Evolutionary conservation across 2,113 vertebrate genomes (phyloP).

Genomic region (Dipodomys merriami): DNA sequence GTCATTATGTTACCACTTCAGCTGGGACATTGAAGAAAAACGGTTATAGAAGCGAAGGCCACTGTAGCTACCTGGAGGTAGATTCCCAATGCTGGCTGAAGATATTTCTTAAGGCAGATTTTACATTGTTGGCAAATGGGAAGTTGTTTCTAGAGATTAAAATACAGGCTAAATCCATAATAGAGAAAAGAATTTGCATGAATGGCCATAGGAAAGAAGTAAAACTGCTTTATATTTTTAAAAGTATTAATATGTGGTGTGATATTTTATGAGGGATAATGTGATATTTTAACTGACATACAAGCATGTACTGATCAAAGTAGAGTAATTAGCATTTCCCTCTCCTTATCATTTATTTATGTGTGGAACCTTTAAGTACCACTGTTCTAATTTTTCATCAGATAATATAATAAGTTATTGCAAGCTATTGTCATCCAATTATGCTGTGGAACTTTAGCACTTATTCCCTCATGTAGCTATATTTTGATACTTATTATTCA

Average conservation of each 20-base stretch:
- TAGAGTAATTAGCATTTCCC: too few species aligned
- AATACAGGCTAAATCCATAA: not conserved
- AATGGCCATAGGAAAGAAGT: not conserved
- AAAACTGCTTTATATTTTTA: not conserved
- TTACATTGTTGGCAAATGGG: not conserved
- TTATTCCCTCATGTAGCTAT: not conserved
- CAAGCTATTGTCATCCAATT: not conserved
- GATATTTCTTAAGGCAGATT: not conserved
- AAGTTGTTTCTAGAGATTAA: not conserved
- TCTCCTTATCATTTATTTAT: not conserved
- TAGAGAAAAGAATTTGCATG: not conserved
- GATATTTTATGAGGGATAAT: too few species aligned
- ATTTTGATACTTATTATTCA: not conserved
- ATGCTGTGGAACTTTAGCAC: not conserved
- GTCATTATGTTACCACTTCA: not conserved
- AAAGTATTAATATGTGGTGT: not conserved
- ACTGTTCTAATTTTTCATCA: not conserved
- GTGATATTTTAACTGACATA: not conserved
- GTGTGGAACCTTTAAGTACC: not conserved
- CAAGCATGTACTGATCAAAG: not conserved
- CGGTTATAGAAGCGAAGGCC: not conserved
- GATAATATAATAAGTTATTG: too few species aligned
- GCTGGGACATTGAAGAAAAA: not conserved
- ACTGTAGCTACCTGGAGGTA: not conserved
- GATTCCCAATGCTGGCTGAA: not conserved